phyloP scores from a whole-genome alignment of 2,797 vertebrate species.

The Cottoperca gobio region DNA sequence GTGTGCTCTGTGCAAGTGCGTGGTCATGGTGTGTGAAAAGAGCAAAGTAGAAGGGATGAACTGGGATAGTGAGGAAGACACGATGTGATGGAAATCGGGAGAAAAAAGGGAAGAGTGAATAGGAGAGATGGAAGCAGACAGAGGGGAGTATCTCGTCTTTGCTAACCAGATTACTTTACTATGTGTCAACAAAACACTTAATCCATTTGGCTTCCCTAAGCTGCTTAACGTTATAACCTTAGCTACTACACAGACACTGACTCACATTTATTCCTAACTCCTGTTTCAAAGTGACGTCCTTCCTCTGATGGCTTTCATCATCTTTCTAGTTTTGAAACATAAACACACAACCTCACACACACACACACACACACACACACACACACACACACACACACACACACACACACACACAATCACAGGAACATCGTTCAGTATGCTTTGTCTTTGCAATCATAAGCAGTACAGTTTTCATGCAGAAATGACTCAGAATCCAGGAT shows the following conservation, averaged over 20 bases:
- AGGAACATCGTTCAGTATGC: neutral
- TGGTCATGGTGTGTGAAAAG: neutral
- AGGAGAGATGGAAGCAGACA: constrained; percentile 3
- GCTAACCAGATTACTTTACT: constrained; percentile 74
- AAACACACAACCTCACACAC: too few species aligned
- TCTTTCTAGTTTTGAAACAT: constrained; percentile 54
- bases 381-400: constrained; percentile 16
- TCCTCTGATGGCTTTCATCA: constrained; percentile 66
- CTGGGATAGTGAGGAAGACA: neutral
- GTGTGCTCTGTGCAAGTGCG: neutral
- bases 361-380: constrained; percentile 24
- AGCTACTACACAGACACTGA: constrained; percentile 35
- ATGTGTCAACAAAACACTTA: constrained; percentile 78
- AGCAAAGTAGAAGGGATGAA: neutral
- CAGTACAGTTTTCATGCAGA: neutral
- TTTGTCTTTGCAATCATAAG: neutral
- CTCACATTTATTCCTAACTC: constrained; percentile 48
- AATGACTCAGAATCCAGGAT: neutral
- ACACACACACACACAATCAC: neutral
- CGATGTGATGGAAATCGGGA: neutral
- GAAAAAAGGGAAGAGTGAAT: neutral
- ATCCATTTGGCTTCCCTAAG: constrained; percentile 73
- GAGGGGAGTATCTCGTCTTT: constrained; percentile 34
- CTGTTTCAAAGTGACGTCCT: constrained; percentile 55
- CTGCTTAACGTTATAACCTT: constrained; percentile 74